These are phyloP conservation scores for Drosophila tsacasi DNA, from an alignment of 1,140 invertebrate genomes.

Conservation along the genomic window DNA sequence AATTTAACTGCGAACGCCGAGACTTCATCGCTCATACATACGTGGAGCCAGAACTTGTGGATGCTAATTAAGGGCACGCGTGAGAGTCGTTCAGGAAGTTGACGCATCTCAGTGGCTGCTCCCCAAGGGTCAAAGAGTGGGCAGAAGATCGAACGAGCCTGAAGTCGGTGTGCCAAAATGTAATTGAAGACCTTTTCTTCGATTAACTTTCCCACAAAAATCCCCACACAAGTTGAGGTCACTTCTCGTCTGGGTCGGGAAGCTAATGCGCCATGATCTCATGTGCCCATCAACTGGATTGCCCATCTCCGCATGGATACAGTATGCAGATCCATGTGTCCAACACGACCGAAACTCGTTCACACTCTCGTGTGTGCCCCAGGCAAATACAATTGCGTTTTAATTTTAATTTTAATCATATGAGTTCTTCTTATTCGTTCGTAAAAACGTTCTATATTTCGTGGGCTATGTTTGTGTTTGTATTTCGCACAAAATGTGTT, in stretches of 20 bases:
- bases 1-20: slow-evolving; percentile 41
- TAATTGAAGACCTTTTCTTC: slow-evolving; percentile 29
- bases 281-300: slow-evolving; percentile 52
- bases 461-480: slow-evolving; percentile 27
- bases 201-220: slow-evolving; percentile 25
- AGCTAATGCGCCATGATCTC: slow-evolving; percentile 62
- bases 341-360: slow-evolving; percentile 17
- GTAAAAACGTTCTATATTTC: slow-evolving; percentile 55
- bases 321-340: slow-evolving; percentile 20
- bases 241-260: slow-evolving; percentile 9
- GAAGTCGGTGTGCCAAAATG: slow-evolving; percentile 8
- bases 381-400: slow-evolving; percentile 73
- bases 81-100: slow-evolving; percentile 39
- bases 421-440: slow-evolving; percentile 27
- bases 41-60: slow-evolving; percentile 32
- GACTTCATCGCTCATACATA: slow-evolving; percentile 31
- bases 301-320: slow-evolving; percentile 42
- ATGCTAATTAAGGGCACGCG: slow-evolving; percentile 68
- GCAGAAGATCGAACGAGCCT: slow-evolving; percentile 11
- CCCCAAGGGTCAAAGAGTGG: slow-evolving; percentile 55
- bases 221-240: slow-evolving; percentile 24
- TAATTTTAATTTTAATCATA: slow-evolving; percentile 77
- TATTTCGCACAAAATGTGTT: slow-evolving; percentile 63
- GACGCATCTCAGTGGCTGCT: slow-evolving; percentile 19
- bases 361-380: slow-evolving; percentile 32